These are phyloP conservation scores for Falco berigora DNA, from an alignment of 2,797 vertebrate genomes.

Conservation along the genomic window DNA sequence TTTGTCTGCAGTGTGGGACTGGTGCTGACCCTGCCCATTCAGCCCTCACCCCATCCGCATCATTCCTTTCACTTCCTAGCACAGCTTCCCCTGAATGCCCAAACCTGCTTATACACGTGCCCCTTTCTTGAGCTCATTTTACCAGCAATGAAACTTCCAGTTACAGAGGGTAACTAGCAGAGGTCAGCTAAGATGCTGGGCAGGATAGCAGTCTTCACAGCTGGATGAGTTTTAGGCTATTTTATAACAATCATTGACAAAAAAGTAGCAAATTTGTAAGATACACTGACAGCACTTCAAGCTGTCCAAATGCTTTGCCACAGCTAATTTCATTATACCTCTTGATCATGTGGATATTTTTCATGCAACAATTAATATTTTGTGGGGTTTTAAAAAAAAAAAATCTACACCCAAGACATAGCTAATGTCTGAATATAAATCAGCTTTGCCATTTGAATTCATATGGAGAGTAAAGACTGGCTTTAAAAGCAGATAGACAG, in stretches of 20 bases:
- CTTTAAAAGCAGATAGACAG: background rate
- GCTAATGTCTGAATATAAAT: background rate
- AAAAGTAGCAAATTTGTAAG: background rate
- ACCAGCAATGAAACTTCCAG: background rate
- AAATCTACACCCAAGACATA: background rate
- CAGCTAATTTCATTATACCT: background rate
- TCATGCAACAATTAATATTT: background rate
- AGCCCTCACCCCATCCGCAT: background rate
- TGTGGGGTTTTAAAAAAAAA: background rate
- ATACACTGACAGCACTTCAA: background rate
- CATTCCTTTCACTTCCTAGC: background rate
- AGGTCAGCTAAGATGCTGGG: background rate
- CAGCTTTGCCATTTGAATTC: background rate
- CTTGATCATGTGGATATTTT: background rate
- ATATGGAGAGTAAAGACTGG: background rate
- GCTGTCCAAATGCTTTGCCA: background rate
- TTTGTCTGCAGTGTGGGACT: background rate
- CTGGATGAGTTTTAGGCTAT: background rate
- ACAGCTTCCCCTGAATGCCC: background rate
- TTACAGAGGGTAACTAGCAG: background rate
- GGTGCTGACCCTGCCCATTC: background rate
- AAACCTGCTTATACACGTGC: background rate
- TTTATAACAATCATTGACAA: background rate
- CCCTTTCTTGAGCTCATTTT: background rate
- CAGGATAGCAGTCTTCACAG: background rate